phyloP scores from a whole-genome alignment of 2,888 invertebrate species.

The Xylocampa areola region DNA sequence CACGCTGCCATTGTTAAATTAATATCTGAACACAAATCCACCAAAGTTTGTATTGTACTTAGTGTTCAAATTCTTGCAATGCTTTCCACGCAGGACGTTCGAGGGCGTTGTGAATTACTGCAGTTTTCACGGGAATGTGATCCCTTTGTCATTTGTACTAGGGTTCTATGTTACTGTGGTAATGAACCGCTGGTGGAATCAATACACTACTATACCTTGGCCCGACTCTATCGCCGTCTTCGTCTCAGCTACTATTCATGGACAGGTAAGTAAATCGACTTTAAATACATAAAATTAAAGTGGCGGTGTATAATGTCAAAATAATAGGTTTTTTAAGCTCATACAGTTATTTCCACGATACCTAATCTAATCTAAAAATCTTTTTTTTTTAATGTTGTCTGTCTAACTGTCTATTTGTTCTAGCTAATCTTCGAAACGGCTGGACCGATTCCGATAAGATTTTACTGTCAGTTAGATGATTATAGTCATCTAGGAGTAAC shows the following conservation, averaged over 20 bases:
- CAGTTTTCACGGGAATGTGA: conserved; percentile 95
- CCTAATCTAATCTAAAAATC: too few relatives aligned
- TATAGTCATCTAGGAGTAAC: too few relatives aligned
- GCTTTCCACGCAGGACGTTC: conserved; percentile 91
- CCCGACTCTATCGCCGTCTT: conserved; percentile 96
- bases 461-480: too few relatives aligned
- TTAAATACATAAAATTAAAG: conserved; percentile 2
- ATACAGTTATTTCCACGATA: too few relatives aligned
- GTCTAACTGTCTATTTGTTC: too few relatives aligned
- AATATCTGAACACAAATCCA: neutral
- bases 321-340: too few relatives aligned
- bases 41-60: neutral
- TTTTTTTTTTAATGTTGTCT: too few relatives aligned
- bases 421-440: too few relatives aligned
- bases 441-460: too few relatives aligned
- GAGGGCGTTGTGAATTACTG: conserved; percentile 96
- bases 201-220: conserved; percentile 95
- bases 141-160: conserved; percentile 97
- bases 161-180: conserved; percentile 98
- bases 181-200: conserved; percentile 97
- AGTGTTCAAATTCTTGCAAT: conserved; percentile 2
- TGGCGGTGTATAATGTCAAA: too few relatives aligned
- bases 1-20: neutral
- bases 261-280: conserved; percentile 88
- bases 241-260: conserved; percentile 95